Evolutionary conservation across 1,140 invertebrate species (phyloP).

Genomic region (Caenorhabditis latens): DNA sequence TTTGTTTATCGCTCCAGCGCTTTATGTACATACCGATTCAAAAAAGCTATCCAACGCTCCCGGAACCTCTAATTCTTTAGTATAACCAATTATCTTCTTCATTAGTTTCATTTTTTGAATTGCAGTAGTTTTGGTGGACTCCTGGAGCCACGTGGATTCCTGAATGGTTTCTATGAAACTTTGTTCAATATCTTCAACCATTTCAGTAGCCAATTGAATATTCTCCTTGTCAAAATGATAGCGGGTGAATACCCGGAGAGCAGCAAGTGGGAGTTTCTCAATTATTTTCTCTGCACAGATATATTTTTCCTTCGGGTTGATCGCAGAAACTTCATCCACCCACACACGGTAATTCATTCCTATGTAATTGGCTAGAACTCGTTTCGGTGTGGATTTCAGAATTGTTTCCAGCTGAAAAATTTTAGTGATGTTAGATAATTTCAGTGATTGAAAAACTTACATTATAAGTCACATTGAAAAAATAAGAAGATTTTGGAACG

Average conservation of each 20-base stretch:
- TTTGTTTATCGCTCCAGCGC: no score
- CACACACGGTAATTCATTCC: not conserved
- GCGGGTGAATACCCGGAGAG: not conserved
- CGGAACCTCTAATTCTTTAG: not conserved
- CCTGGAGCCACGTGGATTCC: not conserved
- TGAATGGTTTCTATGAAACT: not conserved
- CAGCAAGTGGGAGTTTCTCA: not conserved
- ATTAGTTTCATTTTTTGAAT: not conserved
- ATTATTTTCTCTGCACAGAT: no score
- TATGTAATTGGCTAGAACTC: not conserved
- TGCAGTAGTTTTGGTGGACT: not conserved
- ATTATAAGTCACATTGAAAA: not conserved
- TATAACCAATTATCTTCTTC: not conserved
- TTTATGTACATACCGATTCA: not conserved
- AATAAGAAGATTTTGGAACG: not conserved
- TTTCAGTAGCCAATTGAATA: not conserved
- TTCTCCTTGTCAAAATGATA: constrained; percentile 2
- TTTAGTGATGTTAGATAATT: not conserved
- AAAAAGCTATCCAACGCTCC: not conserved
- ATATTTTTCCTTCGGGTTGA: no score
- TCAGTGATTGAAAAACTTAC: not conserved
- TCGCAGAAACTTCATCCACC: no score
- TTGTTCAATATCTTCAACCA: not conserved
- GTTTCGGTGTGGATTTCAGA: not conserved
- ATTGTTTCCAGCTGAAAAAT: not conserved